Percentiles rank a stretch among this genome's conserved stretches.
These are phyloP conservation scores for Todus mexicanus DNA, from an alignment of 2,797 vertebrate genomes.

Conservation along the genomic window DNA sequence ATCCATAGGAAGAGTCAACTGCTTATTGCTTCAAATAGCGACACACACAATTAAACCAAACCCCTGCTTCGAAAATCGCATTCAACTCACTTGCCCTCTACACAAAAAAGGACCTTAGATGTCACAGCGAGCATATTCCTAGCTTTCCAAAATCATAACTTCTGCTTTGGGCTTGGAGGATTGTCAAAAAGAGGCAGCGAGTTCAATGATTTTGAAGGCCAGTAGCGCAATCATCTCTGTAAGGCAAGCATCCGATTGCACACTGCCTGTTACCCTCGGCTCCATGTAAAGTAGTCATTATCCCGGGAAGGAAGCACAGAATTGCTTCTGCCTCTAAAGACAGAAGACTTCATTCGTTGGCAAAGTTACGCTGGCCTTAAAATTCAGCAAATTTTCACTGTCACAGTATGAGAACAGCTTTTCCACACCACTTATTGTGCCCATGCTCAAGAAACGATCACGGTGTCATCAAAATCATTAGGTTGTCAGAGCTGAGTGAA, in stretches of 20 bases:
- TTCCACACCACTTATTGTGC: not conserved
- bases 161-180: not conserved
- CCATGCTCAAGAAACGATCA: not conserved
- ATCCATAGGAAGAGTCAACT: not conserved
- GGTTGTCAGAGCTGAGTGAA: not conserved
- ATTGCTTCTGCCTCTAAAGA: not conserved
- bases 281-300: not conserved
- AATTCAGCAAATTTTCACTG: not conserved
- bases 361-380: not conserved
- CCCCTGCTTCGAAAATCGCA: not conserved
- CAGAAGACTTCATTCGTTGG: not conserved
- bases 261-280: not conserved
- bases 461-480: not conserved
- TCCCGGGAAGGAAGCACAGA: not conserved
- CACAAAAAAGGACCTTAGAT: not conserved
- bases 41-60: not conserved
- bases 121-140: not conserved
- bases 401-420: not conserved
- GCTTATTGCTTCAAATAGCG: not conserved
- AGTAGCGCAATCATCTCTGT: not conserved
- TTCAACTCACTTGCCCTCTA: not conserved
- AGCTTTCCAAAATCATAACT: not conserved
- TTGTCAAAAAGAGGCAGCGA: not conserved
- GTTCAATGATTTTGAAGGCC: not conserved
- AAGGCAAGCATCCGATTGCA: not conserved